Evolutionary conservation across 2,113 vertebrate genomes (phyloP), one percentile per base, ranked within the genome.

Genomic region (Himantopus leucocephalus): DNA sequence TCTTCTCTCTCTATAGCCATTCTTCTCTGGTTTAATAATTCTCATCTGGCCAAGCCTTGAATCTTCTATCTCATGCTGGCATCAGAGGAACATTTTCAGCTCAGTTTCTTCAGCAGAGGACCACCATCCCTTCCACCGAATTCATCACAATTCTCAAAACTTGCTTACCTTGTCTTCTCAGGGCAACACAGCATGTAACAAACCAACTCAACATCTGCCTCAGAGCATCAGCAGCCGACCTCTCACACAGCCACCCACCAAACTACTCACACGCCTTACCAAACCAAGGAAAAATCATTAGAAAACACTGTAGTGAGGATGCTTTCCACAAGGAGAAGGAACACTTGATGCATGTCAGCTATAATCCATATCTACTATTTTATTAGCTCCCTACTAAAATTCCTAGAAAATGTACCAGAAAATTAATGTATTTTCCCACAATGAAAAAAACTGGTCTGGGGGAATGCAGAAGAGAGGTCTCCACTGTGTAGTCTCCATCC

Each of bases 331-430:
- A 34, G 0, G 3, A 48, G 24, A 9, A 85, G 41, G 58, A 88
- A 67, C 16, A n/a, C 5, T 26, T 32, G 70, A 34, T 0, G 0
- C 13, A 24, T 0, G 1, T 15, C 32, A 81, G 27, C 60, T 4
- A 2, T 37, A 80, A 83, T 16, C 27, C 0, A 0, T 4, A 48
- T 4, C 70, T 84, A 45, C 52, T 16, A 22, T 45, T 89, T 78
- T 41, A 81, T 64, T 60, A 83, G 59, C 23, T 83, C 63, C 66
- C 59, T 63, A 70, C 5, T 15, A 73, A 58, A 77, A 83, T 50
- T 62, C 72, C 15, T 37, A 12, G 10, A 62, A 88, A 80, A 50
- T 0, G 6, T 14, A 90, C 53, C 32, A 59, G 23, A 53, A 59
- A 92, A 73, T 30, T 15, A 47, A 60, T 2, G 2, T 22, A 12